A percentile compares a stretch with the other conserved stretches of the same genome.
Conservation (phyloP, 1,140 invertebrate genomes). For the Marisa cornuarietis region DNA sequence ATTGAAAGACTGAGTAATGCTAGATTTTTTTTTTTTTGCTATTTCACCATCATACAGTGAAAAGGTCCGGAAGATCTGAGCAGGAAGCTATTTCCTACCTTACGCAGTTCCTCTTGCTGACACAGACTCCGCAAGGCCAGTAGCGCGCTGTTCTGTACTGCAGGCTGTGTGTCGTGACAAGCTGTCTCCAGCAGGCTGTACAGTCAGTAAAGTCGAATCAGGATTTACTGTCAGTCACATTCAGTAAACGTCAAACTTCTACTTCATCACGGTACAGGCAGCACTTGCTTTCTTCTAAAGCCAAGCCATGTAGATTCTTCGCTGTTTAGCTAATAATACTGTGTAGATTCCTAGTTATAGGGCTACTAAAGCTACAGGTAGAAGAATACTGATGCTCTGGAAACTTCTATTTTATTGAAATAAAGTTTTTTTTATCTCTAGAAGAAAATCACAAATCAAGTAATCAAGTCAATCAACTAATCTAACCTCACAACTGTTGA, state of each 20-base stretch:
- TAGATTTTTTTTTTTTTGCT: not conserved
- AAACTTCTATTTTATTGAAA: no score
- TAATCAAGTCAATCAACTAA: no score
- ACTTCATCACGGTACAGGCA: not conserved
- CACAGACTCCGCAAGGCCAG: slow-evolving; percentile 52
- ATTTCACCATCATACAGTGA: not conserved
- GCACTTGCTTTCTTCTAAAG: not conserved
- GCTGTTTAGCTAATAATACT: no score
- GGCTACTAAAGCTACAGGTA: no score
- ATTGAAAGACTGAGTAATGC: not conserved
- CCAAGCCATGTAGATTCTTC: no score
- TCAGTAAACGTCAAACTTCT: not conserved
- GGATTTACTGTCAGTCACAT: not conserved
- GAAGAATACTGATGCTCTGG: no score
- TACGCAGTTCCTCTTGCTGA: slow-evolving; percentile 47
- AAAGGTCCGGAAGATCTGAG: not conserved
- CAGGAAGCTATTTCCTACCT: slow-evolving; percentile 31
- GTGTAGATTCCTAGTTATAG: no score
- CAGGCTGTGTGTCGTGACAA: slow-evolving; percentile 54
- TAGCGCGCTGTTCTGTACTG: slow-evolving; percentile 58
- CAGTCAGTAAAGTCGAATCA: not conserved
- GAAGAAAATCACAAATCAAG: no score
- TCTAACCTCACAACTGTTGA: no score
- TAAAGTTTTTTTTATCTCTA: no score
- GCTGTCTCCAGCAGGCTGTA: slow-evolving; percentile 57